Conservation (phyloP, 1,140 invertebrate species). For the Hycleus cichorii region DNA sequence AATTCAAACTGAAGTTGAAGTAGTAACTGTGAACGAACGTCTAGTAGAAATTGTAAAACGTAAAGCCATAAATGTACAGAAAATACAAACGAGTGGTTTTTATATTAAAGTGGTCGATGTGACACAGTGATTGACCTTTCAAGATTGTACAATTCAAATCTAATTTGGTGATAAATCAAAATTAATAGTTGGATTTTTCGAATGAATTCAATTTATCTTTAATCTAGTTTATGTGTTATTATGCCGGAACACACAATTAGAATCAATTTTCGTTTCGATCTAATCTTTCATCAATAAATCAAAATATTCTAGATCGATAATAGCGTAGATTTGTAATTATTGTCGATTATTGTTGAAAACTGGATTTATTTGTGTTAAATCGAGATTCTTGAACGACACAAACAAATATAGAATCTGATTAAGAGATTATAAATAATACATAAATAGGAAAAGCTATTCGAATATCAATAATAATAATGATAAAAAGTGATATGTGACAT, state of each 20-base stretch:
- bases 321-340: no score
- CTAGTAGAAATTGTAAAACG: no score
- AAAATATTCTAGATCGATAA: background rate
- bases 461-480: slow-evolving; percentile 2
- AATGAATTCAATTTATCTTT: background rate
- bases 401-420: slow-evolving; percentile 13
- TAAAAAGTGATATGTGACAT: slow-evolving; percentile 30
- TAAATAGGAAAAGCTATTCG: slow-evolving; percentile 12
- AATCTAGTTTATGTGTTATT: background rate
- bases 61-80: no score
- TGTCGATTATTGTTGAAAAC: no score
- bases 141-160: background rate
- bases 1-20: no score
- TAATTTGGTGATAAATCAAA: background rate
- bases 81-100: no score
- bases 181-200: background rate
- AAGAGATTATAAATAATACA: slow-evolving; percentile 22
- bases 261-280: slow-evolving; percentile 16
- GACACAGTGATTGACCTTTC: background rate
- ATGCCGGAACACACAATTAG: slow-evolving; percentile 7
- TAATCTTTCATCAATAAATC: slow-evolving; percentile 14
- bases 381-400: slow-evolving; percentile 1
- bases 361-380: slow-evolving; percentile 3
- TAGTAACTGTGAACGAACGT: no score
- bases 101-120: no score